Evolutionary conservation across 1,140 invertebrate genomes (phyloP).

Genomic region (Melanaphis sacchari): DNA sequence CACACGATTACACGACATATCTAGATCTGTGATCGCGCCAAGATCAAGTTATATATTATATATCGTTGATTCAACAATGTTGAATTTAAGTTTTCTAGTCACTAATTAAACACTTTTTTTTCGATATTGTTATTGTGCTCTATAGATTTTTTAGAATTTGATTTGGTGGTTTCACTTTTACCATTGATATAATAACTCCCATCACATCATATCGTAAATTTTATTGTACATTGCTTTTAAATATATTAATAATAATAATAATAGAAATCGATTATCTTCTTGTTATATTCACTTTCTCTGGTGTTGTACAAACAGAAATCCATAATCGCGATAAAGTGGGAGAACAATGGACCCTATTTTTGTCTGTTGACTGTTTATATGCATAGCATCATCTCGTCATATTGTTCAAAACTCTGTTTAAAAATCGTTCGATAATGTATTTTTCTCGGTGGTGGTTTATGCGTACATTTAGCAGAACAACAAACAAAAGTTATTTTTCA

Average conservation of each 20-base stretch:
- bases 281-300: neutral
- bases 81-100: neutral
- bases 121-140: neutral
- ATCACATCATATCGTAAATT: no score
- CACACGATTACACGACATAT: neutral
- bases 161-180: neutral
- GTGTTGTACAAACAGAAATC: neutral
- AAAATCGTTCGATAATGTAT: neutral
- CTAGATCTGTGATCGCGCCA: neutral
- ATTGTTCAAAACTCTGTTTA: neutral
- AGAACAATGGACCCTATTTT: neutral
- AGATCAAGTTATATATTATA: no score
- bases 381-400: neutral
- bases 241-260: neutral
- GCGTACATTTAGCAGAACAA: neutral
- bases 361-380: neutral
- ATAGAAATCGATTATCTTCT: neutral
- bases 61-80: no score
- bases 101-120: no score
- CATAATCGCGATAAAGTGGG: neutral
- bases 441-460: neutral
- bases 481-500: constrained; percentile 9
- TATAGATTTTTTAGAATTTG: neutral
- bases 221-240: no score
- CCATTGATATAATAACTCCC: no score